Evolutionary conservation across 1,140 invertebrate genomes (phyloP).

Genomic region (Tetragonula clypearis): DNA sequence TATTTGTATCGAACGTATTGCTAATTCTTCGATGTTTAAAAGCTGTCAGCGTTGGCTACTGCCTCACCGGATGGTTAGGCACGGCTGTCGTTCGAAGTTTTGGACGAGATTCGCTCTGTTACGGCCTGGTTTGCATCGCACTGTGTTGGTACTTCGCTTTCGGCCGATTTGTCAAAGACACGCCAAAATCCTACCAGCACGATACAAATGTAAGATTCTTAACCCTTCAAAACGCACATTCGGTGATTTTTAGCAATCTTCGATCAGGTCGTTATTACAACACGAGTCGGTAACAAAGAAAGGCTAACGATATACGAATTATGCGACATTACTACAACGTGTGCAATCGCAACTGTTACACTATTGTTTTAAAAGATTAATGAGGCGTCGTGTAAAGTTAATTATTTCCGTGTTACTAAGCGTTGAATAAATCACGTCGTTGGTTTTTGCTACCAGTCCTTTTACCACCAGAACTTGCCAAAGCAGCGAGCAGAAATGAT

Average conservation of each 20-base stretch:
- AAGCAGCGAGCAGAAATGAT: not conserved
- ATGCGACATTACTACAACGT: not conserved
- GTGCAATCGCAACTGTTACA: not conserved
- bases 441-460: not conserved
- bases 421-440: not conserved
- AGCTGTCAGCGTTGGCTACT: conserved; percentile 84
- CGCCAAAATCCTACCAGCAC: conserved; percentile 79
- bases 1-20: too few species aligned
- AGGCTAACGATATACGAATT: not conserved
- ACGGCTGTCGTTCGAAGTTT: conserved; percentile 81
- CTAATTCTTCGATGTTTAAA: not conserved
- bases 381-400: not conserved
- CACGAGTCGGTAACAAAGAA: not conserved
- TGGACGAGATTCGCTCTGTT: conserved; percentile 84
- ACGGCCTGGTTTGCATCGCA: conserved; percentile 82
- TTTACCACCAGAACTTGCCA: not conserved
- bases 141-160: conserved; percentile 87
- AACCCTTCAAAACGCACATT: too few species aligned
- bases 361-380: conserved; percentile 8
- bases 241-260: not conserved
- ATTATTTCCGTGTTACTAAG: not conserved
- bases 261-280: not conserved
- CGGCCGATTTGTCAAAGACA: conserved; percentile 86
- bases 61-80: conserved; percentile 82
- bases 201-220: conserved; percentile 77